A percentile compares a stretch with the other conserved stretches of the same genome.
These are phyloP conservation scores for Chalcosyrphus nemorum DNA, from an alignment of 2,888 invertebrate genomes.

Conservation along the genomic window DNA sequence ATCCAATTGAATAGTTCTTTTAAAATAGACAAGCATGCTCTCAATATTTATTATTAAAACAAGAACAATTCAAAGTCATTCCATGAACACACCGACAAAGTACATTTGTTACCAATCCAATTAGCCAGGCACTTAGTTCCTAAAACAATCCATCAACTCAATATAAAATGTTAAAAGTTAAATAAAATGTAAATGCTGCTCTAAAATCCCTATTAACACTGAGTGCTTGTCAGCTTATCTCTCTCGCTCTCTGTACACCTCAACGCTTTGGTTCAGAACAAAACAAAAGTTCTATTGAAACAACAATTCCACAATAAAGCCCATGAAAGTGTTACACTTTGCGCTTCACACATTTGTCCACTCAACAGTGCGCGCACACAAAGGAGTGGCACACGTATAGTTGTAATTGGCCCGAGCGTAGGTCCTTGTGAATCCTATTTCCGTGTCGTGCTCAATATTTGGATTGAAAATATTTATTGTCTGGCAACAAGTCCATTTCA, in stretches of 20 bases:
- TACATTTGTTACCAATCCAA: too few relatives aligned
- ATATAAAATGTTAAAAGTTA: background rate
- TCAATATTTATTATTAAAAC: too few relatives aligned
- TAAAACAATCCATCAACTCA: background rate
- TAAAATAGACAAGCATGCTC: too few relatives aligned
- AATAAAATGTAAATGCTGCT: background rate
- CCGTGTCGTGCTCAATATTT: constrained; percentile 19
- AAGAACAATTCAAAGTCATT: too few relatives aligned
- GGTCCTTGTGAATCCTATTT: constrained; percentile 8
- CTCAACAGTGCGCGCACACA: background rate
- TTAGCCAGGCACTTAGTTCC: background rate
- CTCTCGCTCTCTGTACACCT: background rate
- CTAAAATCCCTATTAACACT: background rate
- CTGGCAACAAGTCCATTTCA: constrained; percentile 22
- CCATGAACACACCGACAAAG: too few relatives aligned
- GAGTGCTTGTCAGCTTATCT: background rate
- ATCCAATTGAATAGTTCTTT: too few relatives aligned
- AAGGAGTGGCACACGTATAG: background rate
- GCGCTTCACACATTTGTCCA: background rate
- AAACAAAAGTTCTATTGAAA: constrained; percentile 5
- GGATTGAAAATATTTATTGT: constrained; percentile 25
- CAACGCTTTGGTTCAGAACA: background rate
- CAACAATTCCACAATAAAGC: constrained; percentile 11
- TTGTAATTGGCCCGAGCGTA: background rate
- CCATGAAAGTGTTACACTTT: background rate